Evolutionary conservation across 2,113 vertebrate species (phyloP).

Genomic region (Gymnogyps californianus): DNA sequence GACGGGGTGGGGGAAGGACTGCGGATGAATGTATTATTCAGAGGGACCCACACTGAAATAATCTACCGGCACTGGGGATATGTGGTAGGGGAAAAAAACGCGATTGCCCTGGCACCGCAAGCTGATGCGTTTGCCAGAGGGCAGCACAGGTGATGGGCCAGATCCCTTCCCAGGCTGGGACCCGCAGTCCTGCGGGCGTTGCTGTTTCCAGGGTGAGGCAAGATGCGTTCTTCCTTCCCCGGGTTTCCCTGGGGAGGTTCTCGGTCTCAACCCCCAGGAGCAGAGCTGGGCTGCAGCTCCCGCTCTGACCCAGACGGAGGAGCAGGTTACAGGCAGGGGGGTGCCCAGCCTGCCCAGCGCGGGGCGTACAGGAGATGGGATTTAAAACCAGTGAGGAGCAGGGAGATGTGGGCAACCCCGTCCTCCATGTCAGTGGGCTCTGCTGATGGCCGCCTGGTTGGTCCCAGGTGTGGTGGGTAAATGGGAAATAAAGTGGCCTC

Average conservation of each 20-base stretch:
- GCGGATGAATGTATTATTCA: conserved; percentile 58
- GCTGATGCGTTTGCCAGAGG: neutral
- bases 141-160: neutral
- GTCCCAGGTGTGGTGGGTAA: neutral
- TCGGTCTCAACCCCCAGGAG: neutral
- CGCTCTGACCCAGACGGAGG: neutral
- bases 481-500: neutral
- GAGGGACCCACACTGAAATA: conserved; percentile 18
- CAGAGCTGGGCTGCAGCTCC: neutral
- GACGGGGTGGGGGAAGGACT: conserved; percentile 47
- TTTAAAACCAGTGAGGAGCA: neutral
- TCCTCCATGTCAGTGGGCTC: neutral
- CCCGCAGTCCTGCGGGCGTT: fast-evolving
- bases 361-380: neutral
- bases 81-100: neutral
- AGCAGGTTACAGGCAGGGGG: neutral
- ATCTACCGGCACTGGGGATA: neutral
- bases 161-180: neutral
- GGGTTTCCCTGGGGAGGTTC: neutral
- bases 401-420: fast-evolving
- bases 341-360: too few relatives aligned
- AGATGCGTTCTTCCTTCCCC: neutral
- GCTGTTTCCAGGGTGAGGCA: neutral
- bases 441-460: neutral
- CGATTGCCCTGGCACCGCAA: fast-evolving